Evolutionary conservation across 2,113 vertebrate genomes (phyloP).

Genomic region (Microcebus jonahi): DNA sequence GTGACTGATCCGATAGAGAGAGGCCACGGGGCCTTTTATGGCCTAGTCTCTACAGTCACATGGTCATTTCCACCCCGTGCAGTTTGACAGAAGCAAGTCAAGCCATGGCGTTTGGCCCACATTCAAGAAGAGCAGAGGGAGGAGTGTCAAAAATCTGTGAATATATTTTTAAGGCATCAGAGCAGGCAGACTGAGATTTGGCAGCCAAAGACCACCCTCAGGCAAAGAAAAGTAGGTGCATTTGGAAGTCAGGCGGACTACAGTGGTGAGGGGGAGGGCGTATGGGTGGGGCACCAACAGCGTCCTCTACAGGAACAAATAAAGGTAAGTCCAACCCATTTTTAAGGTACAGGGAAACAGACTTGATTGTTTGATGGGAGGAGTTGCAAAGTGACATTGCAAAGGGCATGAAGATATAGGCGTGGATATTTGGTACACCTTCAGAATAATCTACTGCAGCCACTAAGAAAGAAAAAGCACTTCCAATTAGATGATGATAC

Average conservation of each 20-base stretch:
- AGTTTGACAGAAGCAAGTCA: neutral
- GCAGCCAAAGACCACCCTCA: neutral
- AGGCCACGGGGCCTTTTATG: neutral
- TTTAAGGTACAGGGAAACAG: neutral
- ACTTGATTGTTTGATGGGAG: neutral
- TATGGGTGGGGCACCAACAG: neutral
- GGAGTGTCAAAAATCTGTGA: neutral
- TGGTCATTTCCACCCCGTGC: neutral
- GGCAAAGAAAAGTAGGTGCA: neutral
- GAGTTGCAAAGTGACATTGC: neutral
- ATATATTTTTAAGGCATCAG: conserved; percentile 9
- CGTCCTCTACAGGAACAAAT: neutral
- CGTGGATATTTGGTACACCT: neutral
- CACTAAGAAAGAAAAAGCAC: neutral
- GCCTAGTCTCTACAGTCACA: neutral
- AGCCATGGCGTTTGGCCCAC: neutral
- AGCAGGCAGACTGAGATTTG: neutral
- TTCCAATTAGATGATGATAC: neutral
- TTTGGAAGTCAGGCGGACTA: neutral
- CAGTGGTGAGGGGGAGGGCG: neutral
- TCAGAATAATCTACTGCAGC: neutral
- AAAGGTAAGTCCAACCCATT: neutral
- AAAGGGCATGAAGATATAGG: neutral
- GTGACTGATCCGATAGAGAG: neutral
- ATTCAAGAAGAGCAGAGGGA: neutral